phyloP scores from a whole-genome alignment of 2,113 vertebrate species.

The Podarcis muralis region DNA sequence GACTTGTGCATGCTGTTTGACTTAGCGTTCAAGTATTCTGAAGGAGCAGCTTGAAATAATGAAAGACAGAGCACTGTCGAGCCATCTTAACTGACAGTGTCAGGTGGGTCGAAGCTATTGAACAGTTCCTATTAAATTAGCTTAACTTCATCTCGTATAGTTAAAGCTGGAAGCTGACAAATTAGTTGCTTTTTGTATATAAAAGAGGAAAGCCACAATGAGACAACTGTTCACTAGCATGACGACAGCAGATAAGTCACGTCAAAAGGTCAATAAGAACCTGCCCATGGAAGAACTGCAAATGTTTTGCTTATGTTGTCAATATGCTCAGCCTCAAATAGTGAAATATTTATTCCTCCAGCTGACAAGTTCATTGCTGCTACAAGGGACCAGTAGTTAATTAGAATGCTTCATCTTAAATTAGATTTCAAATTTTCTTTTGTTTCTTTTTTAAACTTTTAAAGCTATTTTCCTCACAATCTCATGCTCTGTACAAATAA shows the following conservation, averaged over 20 bases:
- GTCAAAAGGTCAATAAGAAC: constrained; percentile 74
- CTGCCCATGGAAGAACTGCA: constrained; percentile 68
- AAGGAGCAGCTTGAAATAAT: constrained; percentile 78
- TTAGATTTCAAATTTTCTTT: constrained; percentile 64
- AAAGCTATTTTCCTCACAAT: background rate
- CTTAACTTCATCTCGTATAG: constrained; percentile 75
- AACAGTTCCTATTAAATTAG: constrained; percentile 83
- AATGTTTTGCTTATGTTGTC: constrained; percentile 70
- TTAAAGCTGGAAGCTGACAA: constrained; percentile 80
- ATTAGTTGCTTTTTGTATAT: constrained; percentile 77
- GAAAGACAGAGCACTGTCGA: constrained; percentile 70
- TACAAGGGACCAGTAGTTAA: constrained; percentile 66
- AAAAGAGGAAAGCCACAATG: constrained; percentile 71
- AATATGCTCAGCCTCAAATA: constrained; percentile 62
- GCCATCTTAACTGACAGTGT: constrained; percentile 75
- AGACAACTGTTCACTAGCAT: constrained; percentile 67
- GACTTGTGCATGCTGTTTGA: constrained; percentile 84
- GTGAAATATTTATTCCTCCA: constrained; percentile 69
- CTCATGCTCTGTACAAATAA: background rate
- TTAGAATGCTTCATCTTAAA: constrained; percentile 66
- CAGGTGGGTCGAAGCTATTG: constrained; percentile 78
- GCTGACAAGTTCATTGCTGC: constrained; percentile 57
- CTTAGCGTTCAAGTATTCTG: constrained; percentile 79
- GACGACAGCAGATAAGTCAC: constrained; percentile 74
- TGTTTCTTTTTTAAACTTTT: constrained; percentile 34